Evolutionary conservation across 2,888 invertebrate species (phyloP).

Genomic region (Pachycephus smyrnensis): DNA sequence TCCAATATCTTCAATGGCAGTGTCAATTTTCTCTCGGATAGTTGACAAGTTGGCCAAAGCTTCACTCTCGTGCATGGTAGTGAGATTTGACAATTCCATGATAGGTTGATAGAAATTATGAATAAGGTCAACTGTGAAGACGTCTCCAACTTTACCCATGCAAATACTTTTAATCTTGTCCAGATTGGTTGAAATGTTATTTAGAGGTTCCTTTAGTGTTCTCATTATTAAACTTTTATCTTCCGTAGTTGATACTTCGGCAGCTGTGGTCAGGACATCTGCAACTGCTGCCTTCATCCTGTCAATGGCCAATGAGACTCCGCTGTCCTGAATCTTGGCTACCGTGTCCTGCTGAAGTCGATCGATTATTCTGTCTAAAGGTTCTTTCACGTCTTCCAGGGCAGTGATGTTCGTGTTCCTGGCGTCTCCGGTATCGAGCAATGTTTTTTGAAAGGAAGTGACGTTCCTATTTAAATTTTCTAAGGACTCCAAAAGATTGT

Average conservation of each 20-base stretch:
- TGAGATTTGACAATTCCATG: conserved; percentile 15
- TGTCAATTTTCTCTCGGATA: conserved; percentile 12
- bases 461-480: conserved; percentile 18
- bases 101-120: conserved; percentile 24
- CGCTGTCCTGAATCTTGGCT: conserved; percentile 21
- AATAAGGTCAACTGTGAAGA: conserved; percentile 19
- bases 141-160: conserved; percentile 19
- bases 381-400: conserved; percentile 20
- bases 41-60: conserved; percentile 10
- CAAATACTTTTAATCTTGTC: conserved; percentile 17
- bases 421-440: conserved; percentile 20
- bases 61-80: conserved; percentile 22
- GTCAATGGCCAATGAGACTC: conserved; percentile 18
- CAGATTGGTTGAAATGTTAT: conserved; percentile 4
- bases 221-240: conserved; percentile 18
- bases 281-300: conserved; percentile 18
- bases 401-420: conserved; percentile 21
- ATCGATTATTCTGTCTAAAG: conserved; percentile 20
- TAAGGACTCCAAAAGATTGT: conserved; percentile 18
- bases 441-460: conserved; percentile 16
- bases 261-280: conserved; percentile 12
- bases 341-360: conserved; percentile 20
- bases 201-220: conserved; percentile 11
- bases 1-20: conserved; percentile 14
- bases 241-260: conserved; percentile 1